Conservation (phyloP, 2,888 invertebrate species). For the Xestia c-nigrum region DNA sequence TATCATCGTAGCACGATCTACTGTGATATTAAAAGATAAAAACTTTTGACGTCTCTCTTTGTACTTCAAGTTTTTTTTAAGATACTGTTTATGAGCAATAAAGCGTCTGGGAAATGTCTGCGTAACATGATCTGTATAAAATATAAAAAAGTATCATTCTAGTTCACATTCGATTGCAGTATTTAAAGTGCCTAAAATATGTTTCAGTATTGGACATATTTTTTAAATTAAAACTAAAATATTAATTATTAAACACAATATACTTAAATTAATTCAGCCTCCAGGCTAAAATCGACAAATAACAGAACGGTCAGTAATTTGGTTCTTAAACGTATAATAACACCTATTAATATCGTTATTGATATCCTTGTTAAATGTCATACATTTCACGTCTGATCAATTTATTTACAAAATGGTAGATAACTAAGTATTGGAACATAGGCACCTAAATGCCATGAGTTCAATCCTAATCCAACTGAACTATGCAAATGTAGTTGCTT, state of each 20-base stretch:
- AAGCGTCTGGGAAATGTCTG: background rate
- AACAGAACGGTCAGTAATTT: conserved; percentile 9
- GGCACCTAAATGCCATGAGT: conserved; percentile 28
- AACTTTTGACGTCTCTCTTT: conserved; percentile 12
- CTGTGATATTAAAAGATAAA: background rate
- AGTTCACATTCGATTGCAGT: too few relatives aligned
- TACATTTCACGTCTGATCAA: conserved; percentile 19
- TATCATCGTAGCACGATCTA: conserved; percentile 14
- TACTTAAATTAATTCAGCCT: background rate
- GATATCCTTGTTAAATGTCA: conserved; percentile 8
- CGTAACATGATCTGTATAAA: background rate
- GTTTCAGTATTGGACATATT: background rate
- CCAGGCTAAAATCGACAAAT: conserved; percentile 16
- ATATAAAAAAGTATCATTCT: background rate
- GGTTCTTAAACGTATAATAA: conserved; percentile 15
- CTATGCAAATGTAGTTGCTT: conserved; percentile 46
- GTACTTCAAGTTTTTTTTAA: background rate
- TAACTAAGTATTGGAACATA: conserved; percentile 40
- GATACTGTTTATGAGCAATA: background rate
- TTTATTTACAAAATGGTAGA: conserved; percentile 34
- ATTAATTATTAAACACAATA: conserved; percentile 6
- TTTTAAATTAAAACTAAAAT: background rate
- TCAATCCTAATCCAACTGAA: conserved; percentile 40
- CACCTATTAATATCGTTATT: conserved; percentile 24
- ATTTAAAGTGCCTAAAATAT: background rate